Evolutionary conservation across 2,888 invertebrate genomes (phyloP), one percentile per base, ranked within the genome.

Genomic region (Ptycholaimellus sp.): DNA sequence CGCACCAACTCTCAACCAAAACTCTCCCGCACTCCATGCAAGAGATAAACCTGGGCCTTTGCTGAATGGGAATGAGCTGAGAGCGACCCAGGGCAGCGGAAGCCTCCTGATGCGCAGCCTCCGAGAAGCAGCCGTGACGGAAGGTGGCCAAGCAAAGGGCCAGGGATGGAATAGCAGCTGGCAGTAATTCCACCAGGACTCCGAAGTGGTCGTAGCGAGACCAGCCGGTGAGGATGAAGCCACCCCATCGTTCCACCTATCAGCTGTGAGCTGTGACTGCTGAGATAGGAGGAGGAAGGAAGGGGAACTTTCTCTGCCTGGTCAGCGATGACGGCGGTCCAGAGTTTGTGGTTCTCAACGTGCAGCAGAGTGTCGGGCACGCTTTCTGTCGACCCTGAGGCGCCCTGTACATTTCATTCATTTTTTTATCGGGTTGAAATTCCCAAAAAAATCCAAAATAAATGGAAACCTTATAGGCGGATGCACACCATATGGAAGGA

Each of bases 181-280:
- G 61, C 6, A 61, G 44, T 21, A 61, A 44, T 39, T 61, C 61
- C 51, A 60, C 60, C 31, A 61, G 43, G 2, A 57, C 49, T 6
- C 59, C 51, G 45, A 54, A 60, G 42, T 61, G 61, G 42, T 61
- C 61, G 47, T 59, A 60, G 33, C 34, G 33, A n/a, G 38, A 38
- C 38, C 38, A 38, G 5, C 33, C 38, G 9, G 38, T 38, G 19
- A 38, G 20, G 14, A 33, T 32, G 13, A 25, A 11, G 16, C 38
- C 38, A 18, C 17, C 33, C 25, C 29, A 27, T 3, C 13, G 11
- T 16, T 32, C 17, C 11, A 11, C n/a, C n/a, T n/a, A n/a, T n/a
- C n/a, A n/a, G n/a, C n/a, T n/a, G n/a, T n/a, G n/a, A n/a, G n/a
- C n/a, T n/a, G n/a, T n/a, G n/a, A n/a, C n/a, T n/a, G n/a, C n/a